A percentile compares a stretch with the other conserved stretches of the same genome.
Evolutionary conservation across 1,140 invertebrate species (phyloP).

Genomic region (Apis florea): DNA sequence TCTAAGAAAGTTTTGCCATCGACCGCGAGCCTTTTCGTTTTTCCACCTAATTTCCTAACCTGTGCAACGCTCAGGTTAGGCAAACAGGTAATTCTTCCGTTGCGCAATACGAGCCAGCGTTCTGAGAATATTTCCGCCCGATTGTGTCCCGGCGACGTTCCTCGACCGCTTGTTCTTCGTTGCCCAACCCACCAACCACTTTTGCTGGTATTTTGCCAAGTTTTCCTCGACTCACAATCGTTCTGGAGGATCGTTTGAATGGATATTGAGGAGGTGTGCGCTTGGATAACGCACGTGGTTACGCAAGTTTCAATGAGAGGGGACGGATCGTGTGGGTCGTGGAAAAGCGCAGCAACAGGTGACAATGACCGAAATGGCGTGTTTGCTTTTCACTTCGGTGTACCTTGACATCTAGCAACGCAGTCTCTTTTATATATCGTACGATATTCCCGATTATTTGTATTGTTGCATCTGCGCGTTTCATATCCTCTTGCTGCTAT

Average conservation of each 20-base stretch:
- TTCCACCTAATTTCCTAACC: slow-evolving; percentile 52
- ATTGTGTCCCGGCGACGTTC: slow-evolving; percentile 29
- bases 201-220: background rate
- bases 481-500: no score
- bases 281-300: no score
- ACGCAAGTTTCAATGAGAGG: no score
- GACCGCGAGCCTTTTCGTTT: slow-evolving; percentile 49
- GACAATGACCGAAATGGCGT: no score
- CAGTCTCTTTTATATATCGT: no score
- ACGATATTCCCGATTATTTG: no score
- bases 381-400: no score
- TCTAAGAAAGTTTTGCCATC: slow-evolving; percentile 57
- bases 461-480: no score
- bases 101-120: slow-evolving; percentile 14
- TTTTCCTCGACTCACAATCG: background rate
- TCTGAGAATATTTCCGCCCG: slow-evolving; percentile 32
- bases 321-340: no score
- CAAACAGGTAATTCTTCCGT: background rate
- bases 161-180: background rate
- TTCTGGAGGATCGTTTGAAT: background rate
- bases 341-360: no score
- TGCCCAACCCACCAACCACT: background rate
- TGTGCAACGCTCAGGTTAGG: background rate
- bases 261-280: no score
- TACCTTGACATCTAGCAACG: no score